Evolutionary conservation across 53 echinoderm and acorn worm genomes (phyloP).

Genomic region (Henricia sp.): DNA sequence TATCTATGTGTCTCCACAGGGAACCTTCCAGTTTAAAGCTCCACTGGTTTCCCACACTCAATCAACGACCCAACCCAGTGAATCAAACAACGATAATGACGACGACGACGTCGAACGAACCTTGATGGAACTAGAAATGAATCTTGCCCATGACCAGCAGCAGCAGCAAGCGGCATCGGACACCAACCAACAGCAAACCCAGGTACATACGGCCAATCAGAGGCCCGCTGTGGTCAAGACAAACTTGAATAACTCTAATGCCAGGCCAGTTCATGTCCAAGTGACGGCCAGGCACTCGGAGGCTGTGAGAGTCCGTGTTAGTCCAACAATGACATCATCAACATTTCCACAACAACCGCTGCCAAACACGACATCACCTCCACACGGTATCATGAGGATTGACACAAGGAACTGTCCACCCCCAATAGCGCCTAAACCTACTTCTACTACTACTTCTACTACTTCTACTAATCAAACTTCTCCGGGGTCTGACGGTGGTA

Average conservation of each 20-base stretch:
- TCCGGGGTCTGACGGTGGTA: slow-evolving; percentile 33
- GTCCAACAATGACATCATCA: slow-evolving; percentile 41
- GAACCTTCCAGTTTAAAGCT: slow-evolving; percentile 60
- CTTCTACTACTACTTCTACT: slow-evolving; percentile 24
- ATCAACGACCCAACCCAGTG: slow-evolving; percentile 29
- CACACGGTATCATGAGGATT: slow-evolving; percentile 35
- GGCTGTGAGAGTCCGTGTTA: slow-evolving; percentile 35
- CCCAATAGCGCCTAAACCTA: slow-evolving; percentile 62
- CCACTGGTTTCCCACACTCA: slow-evolving; percentile 69
- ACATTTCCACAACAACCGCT: slow-evolving; percentile 11
- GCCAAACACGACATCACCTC: slow-evolving; percentile 20
- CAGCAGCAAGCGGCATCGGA: neutral
- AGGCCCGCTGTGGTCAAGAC: neutral
- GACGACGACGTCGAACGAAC: slow-evolving; percentile 88
- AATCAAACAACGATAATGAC: slow-evolving; percentile 62
- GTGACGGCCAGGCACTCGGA: slow-evolving; percentile 46
- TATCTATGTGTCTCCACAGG: slow-evolving; percentile 43
- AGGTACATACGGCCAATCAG: slow-evolving; percentile 24
- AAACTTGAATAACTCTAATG: slow-evolving; percentile 70
- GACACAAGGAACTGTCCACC: slow-evolving; percentile 62
- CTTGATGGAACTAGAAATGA: slow-evolving; percentile 83
- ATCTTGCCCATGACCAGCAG: slow-evolving; percentile 67
- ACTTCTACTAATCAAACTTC: slow-evolving; percentile 49
- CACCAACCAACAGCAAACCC: neutral
- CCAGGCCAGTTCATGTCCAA: slow-evolving; percentile 48